Evolutionary conservation across 1,140 invertebrate species (phyloP).

Genomic region (Limonius californicus): DNA sequence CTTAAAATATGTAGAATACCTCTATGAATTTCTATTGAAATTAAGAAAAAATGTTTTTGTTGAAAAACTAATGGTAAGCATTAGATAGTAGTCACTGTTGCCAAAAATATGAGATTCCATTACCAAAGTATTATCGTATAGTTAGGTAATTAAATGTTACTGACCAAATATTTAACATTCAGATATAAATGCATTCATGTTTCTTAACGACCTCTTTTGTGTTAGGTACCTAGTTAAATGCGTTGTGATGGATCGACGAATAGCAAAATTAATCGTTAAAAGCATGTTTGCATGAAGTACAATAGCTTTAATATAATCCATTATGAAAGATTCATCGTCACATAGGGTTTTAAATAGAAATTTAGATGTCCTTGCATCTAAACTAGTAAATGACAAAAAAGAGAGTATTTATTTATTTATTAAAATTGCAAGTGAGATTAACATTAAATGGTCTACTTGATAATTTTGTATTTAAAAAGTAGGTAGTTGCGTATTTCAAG

Average conservation of each 20-base stretch:
- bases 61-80: slow-evolving; percentile 5
- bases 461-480: slow-evolving; percentile 8
- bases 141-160: slow-evolving; percentile 41
- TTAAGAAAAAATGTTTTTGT: neutral
- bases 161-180: slow-evolving; percentile 37
- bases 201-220: slow-evolving; percentile 3
- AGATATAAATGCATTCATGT: neutral
- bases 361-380: slow-evolving; percentile 5
- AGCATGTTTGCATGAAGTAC: neutral
- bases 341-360: neutral
- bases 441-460: slow-evolving; percentile 11
- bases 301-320: slow-evolving; percentile 11
- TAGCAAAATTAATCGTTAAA: neutral
- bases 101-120: slow-evolving; percentile 45
- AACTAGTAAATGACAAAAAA: neutral
- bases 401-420: slow-evolving; percentile 15
- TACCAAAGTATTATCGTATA: slow-evolving; percentile 46
- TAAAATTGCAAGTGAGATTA: slow-evolving; percentile 15
- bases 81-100: slow-evolving; percentile 43
- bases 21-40: slow-evolving; percentile 10
- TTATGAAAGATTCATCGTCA: neutral
- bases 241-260: too few species aligned
- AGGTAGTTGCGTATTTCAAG: slow-evolving; percentile 2
- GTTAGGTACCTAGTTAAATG: neutral
- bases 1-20: neutral